Evolutionary conservation across 23 tunicate species (phyloP).

Genomic region (Phallusia fumigata): DNA sequence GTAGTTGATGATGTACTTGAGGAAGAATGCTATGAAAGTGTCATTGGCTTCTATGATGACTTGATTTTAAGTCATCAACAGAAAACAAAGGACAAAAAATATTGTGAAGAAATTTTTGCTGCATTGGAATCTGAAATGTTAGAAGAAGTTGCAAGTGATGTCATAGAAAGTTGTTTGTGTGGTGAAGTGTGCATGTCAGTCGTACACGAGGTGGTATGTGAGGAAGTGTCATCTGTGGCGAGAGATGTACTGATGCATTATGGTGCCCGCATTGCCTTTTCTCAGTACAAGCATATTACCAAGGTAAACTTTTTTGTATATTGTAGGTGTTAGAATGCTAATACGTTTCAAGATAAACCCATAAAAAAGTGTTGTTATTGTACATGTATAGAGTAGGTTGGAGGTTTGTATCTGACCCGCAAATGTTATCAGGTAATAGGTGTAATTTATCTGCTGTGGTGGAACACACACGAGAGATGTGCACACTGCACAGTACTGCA

Average conservation of each 20-base stretch:
- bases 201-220: conserved; percentile 27
- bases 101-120: background rate
- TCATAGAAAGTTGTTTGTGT: background rate
- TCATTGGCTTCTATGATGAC: conserved; percentile 27
- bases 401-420: no score
- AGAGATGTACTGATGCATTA: conserved; percentile 26
- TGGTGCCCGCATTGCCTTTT: conserved; percentile 42
- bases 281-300: conserved; percentile 35
- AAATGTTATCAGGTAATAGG: no score
- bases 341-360: background rate
- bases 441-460: no score
- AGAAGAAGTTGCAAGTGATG: conserved; percentile 18
- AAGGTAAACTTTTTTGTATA: conserved; percentile 17
- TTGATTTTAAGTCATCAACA: background rate
- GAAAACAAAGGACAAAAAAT: background rate
- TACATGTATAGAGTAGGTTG: no score
- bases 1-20: conserved; percentile 26
- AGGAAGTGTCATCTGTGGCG: conserved; percentile 5
- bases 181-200: conserved; percentile 23
- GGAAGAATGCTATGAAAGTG: conserved; percentile 17
- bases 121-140: conserved; percentile 25
- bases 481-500: no score
- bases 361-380: background rate
- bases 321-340: background rate
- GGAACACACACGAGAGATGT: no score